Conservation (phyloP, 1,140 invertebrate genomes). For the Drosophila persimilis region DNA sequence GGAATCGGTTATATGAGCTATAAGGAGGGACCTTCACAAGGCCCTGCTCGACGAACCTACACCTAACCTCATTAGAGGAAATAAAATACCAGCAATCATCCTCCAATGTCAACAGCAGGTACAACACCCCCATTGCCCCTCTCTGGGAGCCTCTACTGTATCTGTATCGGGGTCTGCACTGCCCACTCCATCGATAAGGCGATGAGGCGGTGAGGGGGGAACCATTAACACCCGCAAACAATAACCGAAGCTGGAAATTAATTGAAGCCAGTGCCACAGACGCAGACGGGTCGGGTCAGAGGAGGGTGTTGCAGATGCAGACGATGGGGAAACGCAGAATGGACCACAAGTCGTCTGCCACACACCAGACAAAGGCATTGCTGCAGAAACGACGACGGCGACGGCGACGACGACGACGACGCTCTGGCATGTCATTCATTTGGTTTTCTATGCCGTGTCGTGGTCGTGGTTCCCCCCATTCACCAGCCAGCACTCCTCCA, state of each 20-base stretch:
- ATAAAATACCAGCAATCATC: background rate
- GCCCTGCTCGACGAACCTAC: too few relatives aligned
- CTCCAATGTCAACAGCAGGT: slow-evolving; percentile 42
- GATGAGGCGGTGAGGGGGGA: too few relatives aligned
- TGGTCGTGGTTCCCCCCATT: background rate
- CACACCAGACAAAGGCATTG: slow-evolving; percentile 29
- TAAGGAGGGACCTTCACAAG: too few relatives aligned
- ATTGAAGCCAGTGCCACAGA: slow-evolving; percentile 58
- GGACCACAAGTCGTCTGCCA: slow-evolving; percentile 36
- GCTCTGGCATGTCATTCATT: slow-evolving; percentile 59
- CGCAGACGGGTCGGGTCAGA: slow-evolving; percentile 18
- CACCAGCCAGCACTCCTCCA: background rate
- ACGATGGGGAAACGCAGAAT: background rate
- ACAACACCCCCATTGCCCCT: slow-evolving; percentile 4
- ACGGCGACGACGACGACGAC: too few relatives aligned
- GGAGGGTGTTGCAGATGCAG: slow-evolving; percentile 14
- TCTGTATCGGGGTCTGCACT: too few relatives aligned
- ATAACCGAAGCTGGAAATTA: slow-evolving; percentile 65
- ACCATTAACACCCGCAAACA: slow-evolving; percentile 57
- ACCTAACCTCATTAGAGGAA: too few relatives aligned
- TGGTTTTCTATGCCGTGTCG: slow-evolving; percentile 46
- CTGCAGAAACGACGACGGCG: slow-evolving; percentile 29
- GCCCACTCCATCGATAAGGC: too few relatives aligned
- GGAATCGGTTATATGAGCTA: too few relatives aligned
- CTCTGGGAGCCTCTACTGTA: background rate